Base-by-base conservation (phyloP, 2,113 vertebrate species). In the Ciconia boyciana region DNA sequence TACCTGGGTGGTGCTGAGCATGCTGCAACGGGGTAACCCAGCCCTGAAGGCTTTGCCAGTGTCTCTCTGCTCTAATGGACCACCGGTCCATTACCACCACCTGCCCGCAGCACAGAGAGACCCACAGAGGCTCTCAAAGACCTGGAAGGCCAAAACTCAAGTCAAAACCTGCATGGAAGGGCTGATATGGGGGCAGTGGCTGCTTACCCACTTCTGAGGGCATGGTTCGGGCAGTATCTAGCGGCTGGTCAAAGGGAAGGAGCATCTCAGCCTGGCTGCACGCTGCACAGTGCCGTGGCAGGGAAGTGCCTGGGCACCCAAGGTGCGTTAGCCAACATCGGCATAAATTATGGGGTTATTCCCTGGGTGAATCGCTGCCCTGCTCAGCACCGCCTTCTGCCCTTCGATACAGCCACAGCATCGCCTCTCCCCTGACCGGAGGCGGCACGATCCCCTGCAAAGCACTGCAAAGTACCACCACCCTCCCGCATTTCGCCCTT, bases 401-500 rank as follows among this genome's bases (percentile, higher is more conserved):
- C n/a, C 65, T 84, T 41, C 8, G 2, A 2, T 2, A 8, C 10
- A 57, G 51, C 41, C 55, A 31, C 31, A 74, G 49, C 65, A 18
- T 4, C 20, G 52, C 64, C 16, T 31, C 51, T 32, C 21, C 7
- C n/a, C 36, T 2, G 34, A 9, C 32, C 2, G 2, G 57, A 26
- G 68, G 60, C 3, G 0, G n/a, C 14, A 4, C 1, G 0, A n/a
- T 25, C 20, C 44, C 34, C 65, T 51, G 57, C 71, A 76, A 18
- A 36, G 58, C 66, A 32, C 26, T 4, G 9, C 84, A 36, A 9
- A 61, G 36, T 58, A 1, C n/a, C 5, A 6, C 22, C 21, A 6
- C 24, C 43, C 41, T 10, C 69, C 77, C 2, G 0, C 4, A 0
- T n/a, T 15, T 1, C 0, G 1, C 60, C 65, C 6, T 0, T 4